Base-by-base conservation (phyloP, 2,797 vertebrate genomes). In the Coregonus suidteri region DNA sequence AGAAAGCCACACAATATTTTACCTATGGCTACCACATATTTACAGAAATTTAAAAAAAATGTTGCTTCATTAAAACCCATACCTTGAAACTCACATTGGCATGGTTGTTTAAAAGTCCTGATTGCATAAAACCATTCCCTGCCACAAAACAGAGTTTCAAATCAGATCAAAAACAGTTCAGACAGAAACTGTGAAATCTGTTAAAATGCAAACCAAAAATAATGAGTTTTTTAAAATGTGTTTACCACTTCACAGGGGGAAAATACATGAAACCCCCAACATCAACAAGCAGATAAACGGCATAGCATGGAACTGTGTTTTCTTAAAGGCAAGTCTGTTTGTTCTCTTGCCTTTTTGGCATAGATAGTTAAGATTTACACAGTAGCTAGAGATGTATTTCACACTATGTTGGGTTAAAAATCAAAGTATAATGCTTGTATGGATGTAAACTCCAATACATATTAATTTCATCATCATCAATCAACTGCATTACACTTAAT, bases 91-190 rank as follows among this genome's bases (percentile, higher is more conserved):
- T 80, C 73, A 85, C 81, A 69, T 84, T 68, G 71, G 56, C 51
- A 82, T 78, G 72, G 77, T 87, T 84, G 56, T 83, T 83, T 41
- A 70, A 35, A 62, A 34, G 14, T 51, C 75, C 75, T 31, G 59
- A 87, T 88, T 92, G 88, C 89, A 90, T 90, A 90, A 90, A 82
- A 88, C 83, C 41, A 67, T 37, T 37, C 69, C 82, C 68, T 76
- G 67, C 70, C 74, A 78, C 77, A 14, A 73, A 86, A 82, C 79
- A 83, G 20, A 30, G 53, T n/a, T 76, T 81, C 56, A 62, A 77
- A 84, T 76, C 73, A 75, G 80, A 76, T 83, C 56, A 71, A 75
- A 79, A 25, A 11, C 66, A 66, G 66, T 88, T 86, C 74, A 78
- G 71, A 74, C 56, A 79, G 68, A 20, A 53, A 77, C 41, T 16